Conservation (phyloP, 2,113 vertebrate genomes). For the Castor canadensis region DNA sequence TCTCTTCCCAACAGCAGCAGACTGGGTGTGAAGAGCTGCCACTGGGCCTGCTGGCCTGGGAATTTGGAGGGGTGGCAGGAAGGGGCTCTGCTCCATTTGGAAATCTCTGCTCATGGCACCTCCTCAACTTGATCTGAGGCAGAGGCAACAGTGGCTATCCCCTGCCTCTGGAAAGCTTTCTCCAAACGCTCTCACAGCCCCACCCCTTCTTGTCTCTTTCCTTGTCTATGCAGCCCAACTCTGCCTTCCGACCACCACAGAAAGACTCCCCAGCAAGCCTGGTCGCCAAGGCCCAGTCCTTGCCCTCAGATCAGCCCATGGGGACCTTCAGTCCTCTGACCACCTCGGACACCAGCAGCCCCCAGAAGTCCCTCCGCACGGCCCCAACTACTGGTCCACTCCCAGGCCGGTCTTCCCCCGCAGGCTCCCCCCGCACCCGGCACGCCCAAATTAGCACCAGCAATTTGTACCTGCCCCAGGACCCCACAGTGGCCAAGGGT, state of each 20-base stretch:
- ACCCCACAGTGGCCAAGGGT: slow-evolving; percentile 84
- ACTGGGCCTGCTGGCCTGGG: background rate
- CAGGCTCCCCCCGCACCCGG: slow-evolving; percentile 92
- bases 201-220: background rate
- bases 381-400: slow-evolving; percentile 67
- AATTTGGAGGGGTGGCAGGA: background rate
- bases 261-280: slow-evolving; percentile 78
- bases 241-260: slow-evolving; percentile 79
- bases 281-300: slow-evolving; percentile 86
- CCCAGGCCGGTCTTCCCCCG: slow-evolving; percentile 93
- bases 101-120: background rate
- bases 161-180: background rate
- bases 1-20: background rate
- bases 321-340: slow-evolving; percentile 78
- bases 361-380: slow-evolving; percentile 76
- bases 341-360: slow-evolving; percentile 78
- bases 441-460: slow-evolving; percentile 94
- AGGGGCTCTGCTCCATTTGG: background rate
- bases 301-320: slow-evolving; percentile 81
- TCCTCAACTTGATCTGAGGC: background rate
- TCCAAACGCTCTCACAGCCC: background rate
- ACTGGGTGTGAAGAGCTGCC: background rate
- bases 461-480: slow-evolving; percentile 90
- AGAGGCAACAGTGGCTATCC: too few species aligned
- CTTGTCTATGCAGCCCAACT: slow-evolving; percentile 74